Evolutionary conservation across 1,140 invertebrate species (phyloP).

Genomic region (Euglossa dilemma): DNA sequence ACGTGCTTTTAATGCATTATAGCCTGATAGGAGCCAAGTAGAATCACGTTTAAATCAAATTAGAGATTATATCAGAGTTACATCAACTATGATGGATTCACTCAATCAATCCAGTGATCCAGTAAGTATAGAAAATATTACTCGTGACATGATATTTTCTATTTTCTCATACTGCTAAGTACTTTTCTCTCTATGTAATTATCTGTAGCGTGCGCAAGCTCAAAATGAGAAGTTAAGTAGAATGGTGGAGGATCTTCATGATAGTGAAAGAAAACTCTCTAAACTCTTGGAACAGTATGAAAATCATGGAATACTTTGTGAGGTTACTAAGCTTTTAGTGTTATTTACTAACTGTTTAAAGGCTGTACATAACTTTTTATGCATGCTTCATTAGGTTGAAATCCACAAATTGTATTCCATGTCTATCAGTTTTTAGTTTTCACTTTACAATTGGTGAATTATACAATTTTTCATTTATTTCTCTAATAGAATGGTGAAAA

Average conservation of each 20-base stretch:
- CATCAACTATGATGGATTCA: conserved; percentile 85
- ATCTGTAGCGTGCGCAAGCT: conserved; percentile 74
- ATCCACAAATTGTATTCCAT: neutral
- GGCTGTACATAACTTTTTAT: conserved; percentile 3
- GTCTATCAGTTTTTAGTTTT: neutral
- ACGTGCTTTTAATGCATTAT: conserved; percentile 40
- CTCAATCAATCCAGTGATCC: conserved; percentile 85
- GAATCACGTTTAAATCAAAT: conserved; percentile 85
- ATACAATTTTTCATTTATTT: conserved; percentile 12
- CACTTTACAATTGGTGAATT: neutral
- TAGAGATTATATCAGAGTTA: conserved; percentile 85
- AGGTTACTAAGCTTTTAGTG: conserved; percentile 70
- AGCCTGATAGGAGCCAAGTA: conserved; percentile 83
- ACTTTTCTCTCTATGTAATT: conserved; percentile 37
- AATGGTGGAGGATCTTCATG: conserved; percentile 80
- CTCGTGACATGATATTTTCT: neutral
- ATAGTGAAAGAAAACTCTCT: conserved; percentile 79
- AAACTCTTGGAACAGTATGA: conserved; percentile 78
- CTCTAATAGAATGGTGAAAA: conserved; percentile 71
- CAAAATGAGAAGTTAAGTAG: conserved; percentile 78
- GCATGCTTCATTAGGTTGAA: conserved; percentile 1
- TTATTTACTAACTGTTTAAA: conserved; percentile 6
- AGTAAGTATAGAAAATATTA: conserved; percentile 76
- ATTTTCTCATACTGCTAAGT: conserved; percentile 6
- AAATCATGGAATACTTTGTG: conserved; percentile 68